Conservation (phyloP, 37 sponge, comb jelly and placozoan species). For the Cliona cf. orientalis region DNA sequence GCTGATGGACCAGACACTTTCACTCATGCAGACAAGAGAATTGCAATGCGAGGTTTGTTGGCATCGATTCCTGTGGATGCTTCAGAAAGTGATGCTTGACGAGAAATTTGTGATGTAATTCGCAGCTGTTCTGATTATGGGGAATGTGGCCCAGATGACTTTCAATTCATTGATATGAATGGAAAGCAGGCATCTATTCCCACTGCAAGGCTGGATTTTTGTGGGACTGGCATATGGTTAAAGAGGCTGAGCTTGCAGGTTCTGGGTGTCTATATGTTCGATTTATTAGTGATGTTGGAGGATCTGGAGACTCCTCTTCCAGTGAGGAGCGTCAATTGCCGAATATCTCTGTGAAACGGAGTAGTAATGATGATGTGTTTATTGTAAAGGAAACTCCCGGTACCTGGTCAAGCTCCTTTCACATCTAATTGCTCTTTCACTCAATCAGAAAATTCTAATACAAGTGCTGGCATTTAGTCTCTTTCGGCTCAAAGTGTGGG, state of each 20-base stretch:
- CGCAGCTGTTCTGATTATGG: neutral
- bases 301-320: no score
- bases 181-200: neutral
- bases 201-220: neutral
- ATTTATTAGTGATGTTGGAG: neutral
- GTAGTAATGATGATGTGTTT: no score
- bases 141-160: neutral
- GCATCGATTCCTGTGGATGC: neutral
- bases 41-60: neutral
- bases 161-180: neutral
- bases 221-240: neutral
- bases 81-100: neutral
- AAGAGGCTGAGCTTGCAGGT: neutral
- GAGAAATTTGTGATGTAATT: neutral
- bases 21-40: neutral
- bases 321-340: no score
- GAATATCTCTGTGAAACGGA: no score
- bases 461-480: no score
- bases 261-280: neutral
- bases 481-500: no score
- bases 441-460: no score
- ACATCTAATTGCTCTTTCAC: no score
- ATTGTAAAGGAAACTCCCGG: no score
- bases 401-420: no score
- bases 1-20: neutral